These are phyloP conservation scores for Heterohyrax brucei DNA, from an alignment of 2,797 vertebrate species.

Conservation along the genomic window DNA sequence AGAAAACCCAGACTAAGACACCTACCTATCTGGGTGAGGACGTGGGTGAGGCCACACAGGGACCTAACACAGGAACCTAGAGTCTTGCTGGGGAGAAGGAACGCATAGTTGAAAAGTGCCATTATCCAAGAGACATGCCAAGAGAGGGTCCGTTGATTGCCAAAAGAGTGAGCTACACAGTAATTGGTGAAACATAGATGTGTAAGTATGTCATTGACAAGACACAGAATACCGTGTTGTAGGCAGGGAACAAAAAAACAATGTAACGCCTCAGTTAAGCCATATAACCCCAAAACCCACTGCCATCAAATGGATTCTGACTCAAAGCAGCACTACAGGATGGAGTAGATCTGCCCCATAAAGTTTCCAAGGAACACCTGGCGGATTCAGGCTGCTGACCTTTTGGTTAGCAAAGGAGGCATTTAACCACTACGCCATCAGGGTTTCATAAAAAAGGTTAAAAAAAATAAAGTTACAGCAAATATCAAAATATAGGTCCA, in stretches of 20 bases:
- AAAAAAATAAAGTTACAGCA: background rate
- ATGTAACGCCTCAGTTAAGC: background rate
- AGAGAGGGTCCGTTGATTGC: background rate
- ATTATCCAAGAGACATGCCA: background rate
- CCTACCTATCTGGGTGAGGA: no score
- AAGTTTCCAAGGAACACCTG: no score
- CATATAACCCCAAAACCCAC: background rate
- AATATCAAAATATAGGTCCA: slow-evolving; percentile 1
- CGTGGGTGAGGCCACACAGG: background rate
- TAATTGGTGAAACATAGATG: background rate
- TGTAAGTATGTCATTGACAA: background rate
- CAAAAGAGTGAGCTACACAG: background rate
- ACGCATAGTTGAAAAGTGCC: background rate
- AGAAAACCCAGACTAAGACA: background rate
- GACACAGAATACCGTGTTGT: background rate
- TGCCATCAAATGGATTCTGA: no score
- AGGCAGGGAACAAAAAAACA: slow-evolving; percentile 15
- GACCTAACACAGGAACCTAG: background rate
- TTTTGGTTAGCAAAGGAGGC: no score
- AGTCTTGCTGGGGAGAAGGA: slow-evolving; percentile 17
- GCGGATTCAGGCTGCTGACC: no score
- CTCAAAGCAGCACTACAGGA: no score
- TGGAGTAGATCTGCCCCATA: no score
- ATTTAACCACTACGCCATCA: no score
- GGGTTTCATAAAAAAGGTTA: background rate